Evolutionary conservation across 2,888 invertebrate species (phyloP).

Genomic region (Lasioglossum villosulum): DNA sequence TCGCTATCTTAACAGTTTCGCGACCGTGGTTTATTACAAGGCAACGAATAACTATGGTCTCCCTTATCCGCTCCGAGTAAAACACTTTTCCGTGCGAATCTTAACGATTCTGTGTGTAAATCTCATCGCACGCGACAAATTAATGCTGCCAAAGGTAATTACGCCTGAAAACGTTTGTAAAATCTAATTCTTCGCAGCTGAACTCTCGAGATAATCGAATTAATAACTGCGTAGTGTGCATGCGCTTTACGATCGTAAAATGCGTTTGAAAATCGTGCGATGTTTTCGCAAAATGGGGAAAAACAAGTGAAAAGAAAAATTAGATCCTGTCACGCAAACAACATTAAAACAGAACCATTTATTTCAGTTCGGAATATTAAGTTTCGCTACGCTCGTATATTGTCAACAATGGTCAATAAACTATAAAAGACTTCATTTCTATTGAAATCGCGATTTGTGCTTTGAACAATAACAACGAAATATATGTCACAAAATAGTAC

Average conservation of each 20-base stretch:
- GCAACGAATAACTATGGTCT: not conserved
- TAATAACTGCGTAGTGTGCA: not conserved
- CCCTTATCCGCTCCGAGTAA: not conserved
- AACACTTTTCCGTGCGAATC: not conserved
- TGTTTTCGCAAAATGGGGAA: not conserved
- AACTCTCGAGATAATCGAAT: not conserved
- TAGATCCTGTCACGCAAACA: not conserved
- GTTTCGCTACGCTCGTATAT: not conserved
- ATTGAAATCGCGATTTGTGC: not conserved
- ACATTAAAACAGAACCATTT: not conserved
- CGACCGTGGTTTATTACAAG: not conserved
- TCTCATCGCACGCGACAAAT: not conserved
- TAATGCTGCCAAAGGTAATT: not conserved
- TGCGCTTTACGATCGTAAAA: not conserved
- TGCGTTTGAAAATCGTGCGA: not conserved
- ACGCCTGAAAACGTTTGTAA: not conserved
- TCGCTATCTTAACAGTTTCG: not conserved
- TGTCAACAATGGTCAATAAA: not conserved
- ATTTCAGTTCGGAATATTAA: not conserved
- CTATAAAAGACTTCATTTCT: not conserved
- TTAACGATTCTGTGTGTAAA: not conserved
- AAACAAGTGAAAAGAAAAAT: not conserved
- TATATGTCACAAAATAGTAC: not conserved
- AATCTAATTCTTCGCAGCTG: not conserved
- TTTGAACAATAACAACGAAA: not conserved